Conservation (phyloP, 2,888 invertebrate species). For the Neocrepidodera transversa region DNA sequence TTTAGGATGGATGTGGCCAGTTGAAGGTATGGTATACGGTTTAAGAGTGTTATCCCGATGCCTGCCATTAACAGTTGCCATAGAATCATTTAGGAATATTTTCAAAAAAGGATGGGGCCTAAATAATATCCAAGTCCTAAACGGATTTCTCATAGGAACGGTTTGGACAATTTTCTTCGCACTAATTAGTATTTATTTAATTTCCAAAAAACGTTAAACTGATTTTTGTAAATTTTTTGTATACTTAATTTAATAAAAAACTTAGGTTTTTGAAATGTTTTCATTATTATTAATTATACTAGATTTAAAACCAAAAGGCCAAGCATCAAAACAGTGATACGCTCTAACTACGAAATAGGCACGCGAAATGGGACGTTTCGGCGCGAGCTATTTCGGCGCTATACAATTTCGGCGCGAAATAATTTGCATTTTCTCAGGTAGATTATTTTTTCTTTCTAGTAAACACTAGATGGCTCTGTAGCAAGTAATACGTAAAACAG, state of each 20-base stretch:
- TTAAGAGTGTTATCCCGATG: constrained; percentile 52
- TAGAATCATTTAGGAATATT: constrained; percentile 77
- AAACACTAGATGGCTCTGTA: no score
- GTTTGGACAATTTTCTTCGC: constrained; percentile 64
- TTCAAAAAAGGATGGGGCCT: constrained; percentile 78
- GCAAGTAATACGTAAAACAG: no score
- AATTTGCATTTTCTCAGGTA: no score
- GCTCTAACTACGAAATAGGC: no score
- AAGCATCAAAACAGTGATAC: no score
- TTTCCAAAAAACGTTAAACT: constrained; percentile 50
- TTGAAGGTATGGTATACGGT: constrained; percentile 68
- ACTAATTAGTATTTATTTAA: constrained; percentile 48
- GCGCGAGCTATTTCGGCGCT: no score
- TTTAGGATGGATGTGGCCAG: constrained; percentile 72
- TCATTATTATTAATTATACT: no score
- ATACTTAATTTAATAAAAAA: background rate
- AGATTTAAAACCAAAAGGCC: no score
- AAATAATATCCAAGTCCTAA: constrained; percentile 73
- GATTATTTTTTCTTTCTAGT: no score
- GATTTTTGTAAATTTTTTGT: background rate
- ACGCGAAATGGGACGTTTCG: no score
- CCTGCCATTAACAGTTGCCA: constrained; percentile 80
- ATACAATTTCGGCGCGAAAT: no score
- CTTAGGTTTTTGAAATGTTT: background rate
- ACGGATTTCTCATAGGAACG: constrained; percentile 72